These are phyloP conservation scores for Parazoanthus swiftii DNA, from an alignment of 92 coral and sea anemone species.

Conservation along the genomic window DNA sequence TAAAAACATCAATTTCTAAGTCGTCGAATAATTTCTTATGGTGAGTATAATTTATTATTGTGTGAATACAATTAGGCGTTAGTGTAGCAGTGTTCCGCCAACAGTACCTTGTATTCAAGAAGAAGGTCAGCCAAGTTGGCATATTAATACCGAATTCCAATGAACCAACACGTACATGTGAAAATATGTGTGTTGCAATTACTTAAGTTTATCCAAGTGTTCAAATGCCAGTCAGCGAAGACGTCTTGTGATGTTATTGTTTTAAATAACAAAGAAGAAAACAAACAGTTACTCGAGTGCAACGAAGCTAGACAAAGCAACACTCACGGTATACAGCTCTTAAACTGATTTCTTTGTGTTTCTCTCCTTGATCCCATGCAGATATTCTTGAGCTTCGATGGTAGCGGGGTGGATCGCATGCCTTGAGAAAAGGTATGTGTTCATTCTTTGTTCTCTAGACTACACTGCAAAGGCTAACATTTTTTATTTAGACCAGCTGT, in stretches of 20 bases:
- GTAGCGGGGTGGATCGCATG: neutral
- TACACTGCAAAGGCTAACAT: neutral
- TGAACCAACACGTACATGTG: neutral
- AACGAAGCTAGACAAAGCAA: neutral
- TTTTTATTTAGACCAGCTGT: neutral
- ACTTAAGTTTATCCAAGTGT: neutral
- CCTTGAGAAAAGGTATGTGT: neutral
- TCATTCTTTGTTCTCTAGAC: neutral
- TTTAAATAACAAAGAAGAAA: neutral
- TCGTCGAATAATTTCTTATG: too few species aligned
- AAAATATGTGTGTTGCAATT: neutral
- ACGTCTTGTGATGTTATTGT: neutral
- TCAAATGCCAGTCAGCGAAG: neutral
- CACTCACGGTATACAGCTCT: neutral
- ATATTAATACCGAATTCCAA: too few species aligned
- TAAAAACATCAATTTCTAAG: too few species aligned
- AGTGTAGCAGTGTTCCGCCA: too few species aligned
- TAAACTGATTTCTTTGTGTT: neutral
- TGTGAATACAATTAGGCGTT: too few species aligned
- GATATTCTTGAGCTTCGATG: neutral
- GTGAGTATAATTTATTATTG: too few species aligned
- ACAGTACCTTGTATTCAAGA: too few species aligned
- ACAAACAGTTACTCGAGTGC: neutral
- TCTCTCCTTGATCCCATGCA: neutral
- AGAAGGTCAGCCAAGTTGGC: too few species aligned